These are phyloP conservation scores for Columba guinea DNA, from an alignment of 2,797 vertebrate species.

Conservation along the genomic window DNA sequence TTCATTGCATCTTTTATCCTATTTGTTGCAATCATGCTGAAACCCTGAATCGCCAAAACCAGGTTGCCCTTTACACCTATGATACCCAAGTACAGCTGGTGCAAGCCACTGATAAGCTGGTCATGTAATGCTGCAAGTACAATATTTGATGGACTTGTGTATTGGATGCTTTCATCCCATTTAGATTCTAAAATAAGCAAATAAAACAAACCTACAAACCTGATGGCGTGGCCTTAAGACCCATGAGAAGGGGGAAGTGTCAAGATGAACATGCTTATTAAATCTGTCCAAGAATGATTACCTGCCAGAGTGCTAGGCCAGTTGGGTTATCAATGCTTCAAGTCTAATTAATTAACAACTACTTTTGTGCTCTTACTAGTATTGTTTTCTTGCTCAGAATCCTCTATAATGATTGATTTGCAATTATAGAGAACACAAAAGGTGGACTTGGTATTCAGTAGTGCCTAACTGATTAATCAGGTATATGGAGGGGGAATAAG, in stretches of 20 bases:
- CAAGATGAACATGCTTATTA: background rate
- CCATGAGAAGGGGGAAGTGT: background rate
- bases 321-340: background rate
- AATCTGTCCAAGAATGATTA: background rate
- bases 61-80: background rate
- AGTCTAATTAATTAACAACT: background rate
- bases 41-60: background rate
- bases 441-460: background rate
- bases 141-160: background rate
- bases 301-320: background rate
- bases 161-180: background rate
- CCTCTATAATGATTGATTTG: conserved; percentile 32
- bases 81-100: background rate
- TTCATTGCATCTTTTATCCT: background rate
- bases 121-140: fast-evolving
- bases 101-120: background rate
- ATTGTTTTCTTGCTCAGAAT: background rate
- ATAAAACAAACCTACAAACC: background rate
- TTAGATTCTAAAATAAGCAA: background rate
- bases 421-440: background rate
- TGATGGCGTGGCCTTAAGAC: background rate
- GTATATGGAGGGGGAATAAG: background rate
- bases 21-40: fast-evolving
- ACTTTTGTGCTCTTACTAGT: background rate
- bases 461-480: background rate